phyloP scores from a whole-genome alignment of 2,797 vertebrate genomes.

The Bradypodion pumilum region DNA sequence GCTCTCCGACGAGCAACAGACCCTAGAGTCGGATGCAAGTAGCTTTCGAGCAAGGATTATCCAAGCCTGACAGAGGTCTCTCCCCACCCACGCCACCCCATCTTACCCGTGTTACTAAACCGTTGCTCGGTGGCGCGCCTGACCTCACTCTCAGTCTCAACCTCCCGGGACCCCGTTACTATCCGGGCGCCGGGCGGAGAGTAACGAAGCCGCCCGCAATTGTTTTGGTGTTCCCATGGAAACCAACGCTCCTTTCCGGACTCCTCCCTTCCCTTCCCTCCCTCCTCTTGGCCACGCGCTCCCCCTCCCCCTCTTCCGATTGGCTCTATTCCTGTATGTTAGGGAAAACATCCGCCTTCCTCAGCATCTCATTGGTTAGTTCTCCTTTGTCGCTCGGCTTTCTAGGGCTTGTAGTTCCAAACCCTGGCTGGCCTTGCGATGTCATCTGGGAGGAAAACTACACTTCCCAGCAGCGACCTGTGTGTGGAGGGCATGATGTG shows the following conservation, averaged over 20 bases:
- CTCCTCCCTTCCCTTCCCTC: fast-evolving
- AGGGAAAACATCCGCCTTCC: fast-evolving
- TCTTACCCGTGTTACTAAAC: constrained; percentile 31
- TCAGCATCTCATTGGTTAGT: fast-evolving
- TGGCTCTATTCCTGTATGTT: neutral
- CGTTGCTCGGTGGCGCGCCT: constrained; percentile 33
- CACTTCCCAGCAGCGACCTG: constrained; percentile 47
- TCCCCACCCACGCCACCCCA: too few relatives aligned
- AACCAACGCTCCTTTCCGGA: neutral
- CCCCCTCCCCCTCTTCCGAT: fast-evolving
- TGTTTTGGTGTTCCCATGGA: constrained; percentile 64
- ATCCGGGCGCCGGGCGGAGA: neutral
- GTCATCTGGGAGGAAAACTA: neutral
- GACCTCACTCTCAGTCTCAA: too few relatives aligned
- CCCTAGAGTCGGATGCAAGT: too few relatives aligned
- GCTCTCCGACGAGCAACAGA: too few relatives aligned
- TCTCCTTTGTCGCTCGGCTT: fast-evolving
- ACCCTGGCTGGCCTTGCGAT: fast-evolving
- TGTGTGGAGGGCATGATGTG: too few relatives aligned
- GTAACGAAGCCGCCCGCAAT: constrained; percentile 23
- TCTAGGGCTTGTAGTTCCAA: constrained; percentile 4
- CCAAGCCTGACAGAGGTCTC: fast-evolving
- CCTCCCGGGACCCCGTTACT: neutral
- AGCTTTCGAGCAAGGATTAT: too few relatives aligned
- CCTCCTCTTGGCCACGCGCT: fast-evolving